Conservation (phyloP, 1,140 invertebrate species). For the Chelonus insularis region DNA sequence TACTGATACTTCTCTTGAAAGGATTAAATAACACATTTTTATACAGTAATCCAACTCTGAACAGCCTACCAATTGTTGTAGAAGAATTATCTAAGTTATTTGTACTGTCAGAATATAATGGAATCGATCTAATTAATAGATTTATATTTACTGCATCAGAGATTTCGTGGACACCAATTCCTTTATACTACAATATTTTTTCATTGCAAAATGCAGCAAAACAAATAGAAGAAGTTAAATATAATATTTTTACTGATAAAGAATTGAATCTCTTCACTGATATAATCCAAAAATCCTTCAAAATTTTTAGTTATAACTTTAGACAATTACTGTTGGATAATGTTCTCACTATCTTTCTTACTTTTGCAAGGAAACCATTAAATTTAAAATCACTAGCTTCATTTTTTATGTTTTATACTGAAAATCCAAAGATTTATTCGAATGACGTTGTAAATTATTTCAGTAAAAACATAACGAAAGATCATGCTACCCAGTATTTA, state of each 20-base stretch:
- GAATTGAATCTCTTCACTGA: conserved; percentile 28
- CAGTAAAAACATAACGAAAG: too few relatives aligned
- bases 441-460: too few relatives aligned
- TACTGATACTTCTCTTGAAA: conserved; percentile 37
- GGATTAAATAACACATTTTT: conserved; percentile 45
- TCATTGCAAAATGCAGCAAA: conserved; percentile 23
- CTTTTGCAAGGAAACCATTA: too few relatives aligned
- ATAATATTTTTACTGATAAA: conserved; percentile 24
- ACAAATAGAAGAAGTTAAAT: conserved; percentile 3
- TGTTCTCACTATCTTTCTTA: too few relatives aligned
- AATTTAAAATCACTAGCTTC: too few relatives aligned
- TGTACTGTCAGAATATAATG: conserved; percentile 17
- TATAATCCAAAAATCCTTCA: too few relatives aligned
- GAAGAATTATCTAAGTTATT: conserved; percentile 37
- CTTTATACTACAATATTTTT: conserved; percentile 47
- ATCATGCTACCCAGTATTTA: too few relatives aligned
- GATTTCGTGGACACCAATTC: conserved; percentile 47
- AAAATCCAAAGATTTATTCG: too few relatives aligned
- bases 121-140: conserved; percentile 26
- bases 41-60: conserved; percentile 35
- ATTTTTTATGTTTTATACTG: too few relatives aligned
- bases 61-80: conserved; percentile 35
- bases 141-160: conserved; percentile 33
- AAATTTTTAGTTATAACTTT: too few relatives aligned
- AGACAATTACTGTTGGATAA: too few relatives aligned